phyloP scores from a whole-genome alignment of 2,797 vertebrate species.

The Megalops cyprinoides region DNA sequence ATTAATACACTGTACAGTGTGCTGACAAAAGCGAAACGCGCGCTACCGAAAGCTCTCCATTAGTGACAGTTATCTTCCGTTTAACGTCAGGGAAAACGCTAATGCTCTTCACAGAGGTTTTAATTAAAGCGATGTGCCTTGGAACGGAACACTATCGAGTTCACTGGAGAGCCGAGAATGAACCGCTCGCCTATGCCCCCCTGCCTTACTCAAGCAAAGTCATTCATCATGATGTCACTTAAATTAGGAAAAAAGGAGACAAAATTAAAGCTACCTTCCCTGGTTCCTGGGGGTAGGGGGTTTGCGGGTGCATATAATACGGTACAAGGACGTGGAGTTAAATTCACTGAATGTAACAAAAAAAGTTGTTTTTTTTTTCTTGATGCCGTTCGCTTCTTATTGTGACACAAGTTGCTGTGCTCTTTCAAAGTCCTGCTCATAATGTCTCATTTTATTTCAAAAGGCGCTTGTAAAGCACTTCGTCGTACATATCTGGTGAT shows the following conservation, averaged over 20 bases:
- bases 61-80: conserved; percentile 17
- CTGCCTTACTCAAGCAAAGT: background rate
- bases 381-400: too few species aligned
- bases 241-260: background rate
- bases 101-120: conserved; percentile 1
- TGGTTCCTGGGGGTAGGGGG: background rate
- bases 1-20: background rate
- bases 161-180: background rate
- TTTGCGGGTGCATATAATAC: background rate
- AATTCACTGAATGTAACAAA: background rate
- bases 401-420: too few species aligned
- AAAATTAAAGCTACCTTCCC: background rate
- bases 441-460: too few species aligned
- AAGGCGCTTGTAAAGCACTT: too few species aligned
- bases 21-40: background rate
- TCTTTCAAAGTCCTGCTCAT: too few species aligned
- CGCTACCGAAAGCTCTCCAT: conserved; percentile 3
- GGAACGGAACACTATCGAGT: background rate
- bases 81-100: conserved; percentile 10
- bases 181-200: background rate
- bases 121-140: background rate
- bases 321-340: background rate
- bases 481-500: too few species aligned
- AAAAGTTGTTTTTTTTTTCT: background rate
- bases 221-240: conserved; percentile 39